Base-by-base conservation (phyloP, 2,113 vertebrate species). In the Engraulis encrasicolus region DNA sequence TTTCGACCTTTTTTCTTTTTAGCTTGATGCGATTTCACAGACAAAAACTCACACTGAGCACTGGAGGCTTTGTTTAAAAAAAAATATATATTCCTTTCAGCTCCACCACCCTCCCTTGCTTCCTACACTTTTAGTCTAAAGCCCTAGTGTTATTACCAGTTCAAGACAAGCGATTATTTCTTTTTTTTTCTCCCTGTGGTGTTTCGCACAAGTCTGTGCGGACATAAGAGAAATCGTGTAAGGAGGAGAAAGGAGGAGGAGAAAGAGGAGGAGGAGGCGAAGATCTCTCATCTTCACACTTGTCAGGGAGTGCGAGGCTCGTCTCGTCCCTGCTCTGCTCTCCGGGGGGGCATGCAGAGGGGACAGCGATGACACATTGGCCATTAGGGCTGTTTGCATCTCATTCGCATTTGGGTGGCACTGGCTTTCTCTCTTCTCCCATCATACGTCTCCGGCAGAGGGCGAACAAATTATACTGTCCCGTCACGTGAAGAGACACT, bases 381-480 rank as follows among this genome's bases (percentile, higher is more conserved):
- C 79, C 52, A 82, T 90, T 91, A 85, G 89, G 87, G 87, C 85
- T 85, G 83, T 91, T 89, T 85, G 87, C 86, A 86, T 91, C 89
- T 87, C 86, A 85, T 92, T 90, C 78, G 84, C 79, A 74, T 83
- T 81, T 87, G 87, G 77, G 61, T 18, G 78, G 78, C 27, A 78
- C 78, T 34, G 50, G 0, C 61, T 89, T 84, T 91, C 90, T 92
- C 87, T 88, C 86, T 79, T 89, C 83, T 37, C 31, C 83, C 84
- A 85, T 74, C 84, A 88, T 85, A 31, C 18, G 49, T 31, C 77
- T 34, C n/a, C n/a, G 27, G 31, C 27, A 36, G 15, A 15, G 17
- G 3, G 66, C 1, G 12, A 14, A 11, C n/a, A 61, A 34, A 34
- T 71, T 0, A 71, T 34, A 4, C 61, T 31, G 27, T 74, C 1